These are phyloP conservation scores for Scolopax mira DNA, from an alignment of 2,113 vertebrate genomes.

Conservation along the genomic window DNA sequence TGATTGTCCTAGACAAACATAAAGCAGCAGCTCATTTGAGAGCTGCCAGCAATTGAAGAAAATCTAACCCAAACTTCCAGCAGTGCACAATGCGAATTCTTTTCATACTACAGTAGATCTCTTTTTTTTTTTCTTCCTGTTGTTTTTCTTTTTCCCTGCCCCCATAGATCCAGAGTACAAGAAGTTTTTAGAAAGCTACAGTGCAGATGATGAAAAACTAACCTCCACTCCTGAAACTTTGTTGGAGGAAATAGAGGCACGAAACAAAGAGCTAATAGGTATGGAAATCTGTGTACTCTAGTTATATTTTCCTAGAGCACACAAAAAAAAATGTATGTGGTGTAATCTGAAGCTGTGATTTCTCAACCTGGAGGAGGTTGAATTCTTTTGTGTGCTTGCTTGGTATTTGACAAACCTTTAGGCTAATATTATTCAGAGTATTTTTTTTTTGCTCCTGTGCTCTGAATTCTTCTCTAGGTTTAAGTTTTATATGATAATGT, in stretches of 20 bases:
- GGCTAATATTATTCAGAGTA: background rate
- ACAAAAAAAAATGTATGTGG: background rate
- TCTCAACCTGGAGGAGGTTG: background rate
- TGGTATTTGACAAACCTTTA: background rate
- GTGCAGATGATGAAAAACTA: conserved; percentile 92
- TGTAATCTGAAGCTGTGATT: background rate
- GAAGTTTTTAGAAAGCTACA: conserved; percentile 93
- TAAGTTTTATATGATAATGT: background rate
- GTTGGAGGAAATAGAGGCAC: conserved; percentile 96
- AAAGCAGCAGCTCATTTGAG: background rate
- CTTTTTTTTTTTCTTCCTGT: accelerated
- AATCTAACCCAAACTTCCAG: background rate
- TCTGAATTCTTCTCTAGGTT: background rate
- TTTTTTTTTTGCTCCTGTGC: background rate
- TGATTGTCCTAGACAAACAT: background rate
- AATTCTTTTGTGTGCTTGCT: background rate
- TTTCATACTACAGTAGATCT: background rate
- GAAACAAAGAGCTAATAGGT: conserved; percentile 95
- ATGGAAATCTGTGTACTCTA: conserved; percentile 27
- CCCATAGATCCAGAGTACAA: conserved; percentile 92
- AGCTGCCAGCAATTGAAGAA: background rate
- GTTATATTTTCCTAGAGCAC: background rate
- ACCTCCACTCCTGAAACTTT: conserved; percentile 94
- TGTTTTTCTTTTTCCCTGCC: no score
- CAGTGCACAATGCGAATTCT: background rate